Evolutionary conservation across 2,113 vertebrate genomes (phyloP).

Genomic region (Tragelaphus imberbis): DNA sequence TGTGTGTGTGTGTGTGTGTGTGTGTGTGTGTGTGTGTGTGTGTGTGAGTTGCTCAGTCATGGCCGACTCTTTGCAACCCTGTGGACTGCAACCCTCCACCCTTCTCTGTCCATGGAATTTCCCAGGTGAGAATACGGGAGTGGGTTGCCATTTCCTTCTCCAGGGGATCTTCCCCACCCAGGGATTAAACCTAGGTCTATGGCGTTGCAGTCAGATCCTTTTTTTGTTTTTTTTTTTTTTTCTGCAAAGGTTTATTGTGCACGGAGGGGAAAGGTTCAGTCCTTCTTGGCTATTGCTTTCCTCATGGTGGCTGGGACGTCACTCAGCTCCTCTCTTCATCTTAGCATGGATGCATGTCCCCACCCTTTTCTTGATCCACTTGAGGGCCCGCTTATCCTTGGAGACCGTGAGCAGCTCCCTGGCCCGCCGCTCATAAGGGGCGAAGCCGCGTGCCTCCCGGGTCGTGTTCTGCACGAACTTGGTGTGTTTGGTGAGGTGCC

Average conservation of each 20-base stretch:
- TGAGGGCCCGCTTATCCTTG: not conserved
- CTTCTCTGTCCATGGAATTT: not conserved
- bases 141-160: not conserved
- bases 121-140: not conserved
- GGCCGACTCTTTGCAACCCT: not conserved
- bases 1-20: not conserved
- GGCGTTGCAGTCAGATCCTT: not conserved
- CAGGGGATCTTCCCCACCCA: not conserved
- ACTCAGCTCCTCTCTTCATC: not conserved
- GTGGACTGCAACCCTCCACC: not conserved
- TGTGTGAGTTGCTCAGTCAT: not conserved
- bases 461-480: accelerated
- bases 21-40: not conserved
- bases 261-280: not conserved
- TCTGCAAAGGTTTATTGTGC: not conserved
- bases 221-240: not conserved
- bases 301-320: not conserved
- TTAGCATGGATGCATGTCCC: not conserved
- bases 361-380: not conserved
- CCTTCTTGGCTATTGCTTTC: not conserved
- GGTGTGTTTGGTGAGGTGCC: accelerated
- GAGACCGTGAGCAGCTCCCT: not conserved
- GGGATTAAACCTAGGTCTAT: not conserved
- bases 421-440: not conserved
- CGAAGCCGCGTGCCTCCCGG: accelerated